phyloP scores from a whole-genome alignment of 2,888 invertebrate species.

The Carpatolechia fugitivella region DNA sequence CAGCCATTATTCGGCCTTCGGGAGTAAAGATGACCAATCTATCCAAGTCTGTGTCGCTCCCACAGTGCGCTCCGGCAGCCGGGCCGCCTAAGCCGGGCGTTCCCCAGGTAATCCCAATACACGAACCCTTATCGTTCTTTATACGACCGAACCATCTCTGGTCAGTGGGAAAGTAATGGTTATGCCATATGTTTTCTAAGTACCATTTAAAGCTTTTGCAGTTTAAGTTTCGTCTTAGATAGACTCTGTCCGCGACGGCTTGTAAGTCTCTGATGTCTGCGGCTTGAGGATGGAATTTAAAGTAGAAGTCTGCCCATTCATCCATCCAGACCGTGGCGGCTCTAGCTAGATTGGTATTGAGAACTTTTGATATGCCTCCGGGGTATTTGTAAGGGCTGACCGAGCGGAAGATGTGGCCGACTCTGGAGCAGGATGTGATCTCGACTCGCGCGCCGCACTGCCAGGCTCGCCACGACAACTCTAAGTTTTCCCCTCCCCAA shows the following conservation, averaged over 20 bases:
- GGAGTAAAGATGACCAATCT: conserved; percentile 86
- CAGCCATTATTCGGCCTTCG: conserved; percentile 88
- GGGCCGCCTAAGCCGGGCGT: conserved; percentile 85
- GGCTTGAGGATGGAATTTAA: conserved; percentile 89
- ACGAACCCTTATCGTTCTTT: conserved; percentile 64
- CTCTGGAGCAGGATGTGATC: conserved; percentile 95
- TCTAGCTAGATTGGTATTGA: conserved; percentile 93
- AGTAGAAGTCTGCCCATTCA: conserved; percentile 95
- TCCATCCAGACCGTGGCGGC: conserved; percentile 99
- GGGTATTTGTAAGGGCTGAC: conserved; percentile 97
- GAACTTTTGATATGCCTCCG: conserved; percentile 92
- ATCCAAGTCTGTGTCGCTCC: conserved; percentile 76
- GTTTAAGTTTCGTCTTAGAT: conserved; percentile 83
- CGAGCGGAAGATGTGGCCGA: conserved; percentile 95
- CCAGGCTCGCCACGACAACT: conserved; percentile 98
- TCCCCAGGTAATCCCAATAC: conserved; percentile 62
- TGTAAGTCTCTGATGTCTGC: conserved; percentile 79
- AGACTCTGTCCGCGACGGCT: conserved; percentile 81
- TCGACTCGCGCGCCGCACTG: conserved; percentile 95
- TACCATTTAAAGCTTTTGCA: conserved; percentile 97
- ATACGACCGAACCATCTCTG: conserved; percentile 95
- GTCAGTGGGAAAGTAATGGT: conserved; percentile 95
- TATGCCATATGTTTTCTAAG: conserved; percentile 95
- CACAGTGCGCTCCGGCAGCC: conserved; percentile 83
- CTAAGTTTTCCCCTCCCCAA: conserved; percentile 99